Evolutionary conservation across 92 coral and sea anemone species (phyloP).

Genomic region (Bergia sp.): DNA sequence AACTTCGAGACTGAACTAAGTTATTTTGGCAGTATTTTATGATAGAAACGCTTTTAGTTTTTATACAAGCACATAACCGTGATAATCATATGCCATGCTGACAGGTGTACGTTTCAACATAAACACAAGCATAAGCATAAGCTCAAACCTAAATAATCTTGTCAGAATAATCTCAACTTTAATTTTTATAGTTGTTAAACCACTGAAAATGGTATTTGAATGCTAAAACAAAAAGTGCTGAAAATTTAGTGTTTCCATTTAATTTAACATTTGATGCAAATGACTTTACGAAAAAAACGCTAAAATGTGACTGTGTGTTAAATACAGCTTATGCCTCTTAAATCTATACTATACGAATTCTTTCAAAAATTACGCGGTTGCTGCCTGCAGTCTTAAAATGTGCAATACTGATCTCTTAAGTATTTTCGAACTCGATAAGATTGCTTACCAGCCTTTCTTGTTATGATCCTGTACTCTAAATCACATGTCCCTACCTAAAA

Average conservation of each 20-base stretch:
- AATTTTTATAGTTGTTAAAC: neutral
- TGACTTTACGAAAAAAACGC: neutral
- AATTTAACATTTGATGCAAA: neutral
- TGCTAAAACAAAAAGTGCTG: neutral
- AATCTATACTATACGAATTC: neutral
- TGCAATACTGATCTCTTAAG: neutral
- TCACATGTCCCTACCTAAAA: neutral
- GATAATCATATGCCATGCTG: neutral
- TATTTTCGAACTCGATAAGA: neutral
- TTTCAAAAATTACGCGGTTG: neutral
- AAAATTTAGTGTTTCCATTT: neutral
- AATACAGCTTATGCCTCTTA: neutral
- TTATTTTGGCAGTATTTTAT: no score
- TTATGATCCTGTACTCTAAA: neutral
- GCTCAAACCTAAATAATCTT: neutral
- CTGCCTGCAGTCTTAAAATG: conserved; percentile 38
- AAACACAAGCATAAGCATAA: no score
- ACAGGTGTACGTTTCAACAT: neutral
- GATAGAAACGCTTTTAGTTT: no score
- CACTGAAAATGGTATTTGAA: neutral
- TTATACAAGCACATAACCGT: neutral
- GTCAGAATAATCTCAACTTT: neutral
- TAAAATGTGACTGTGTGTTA: neutral
- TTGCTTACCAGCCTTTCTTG: neutral
- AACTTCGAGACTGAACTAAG: neutral